Conservation (phyloP, 2,113 vertebrate genomes). For the Psittacula cyanocephala region DNA sequence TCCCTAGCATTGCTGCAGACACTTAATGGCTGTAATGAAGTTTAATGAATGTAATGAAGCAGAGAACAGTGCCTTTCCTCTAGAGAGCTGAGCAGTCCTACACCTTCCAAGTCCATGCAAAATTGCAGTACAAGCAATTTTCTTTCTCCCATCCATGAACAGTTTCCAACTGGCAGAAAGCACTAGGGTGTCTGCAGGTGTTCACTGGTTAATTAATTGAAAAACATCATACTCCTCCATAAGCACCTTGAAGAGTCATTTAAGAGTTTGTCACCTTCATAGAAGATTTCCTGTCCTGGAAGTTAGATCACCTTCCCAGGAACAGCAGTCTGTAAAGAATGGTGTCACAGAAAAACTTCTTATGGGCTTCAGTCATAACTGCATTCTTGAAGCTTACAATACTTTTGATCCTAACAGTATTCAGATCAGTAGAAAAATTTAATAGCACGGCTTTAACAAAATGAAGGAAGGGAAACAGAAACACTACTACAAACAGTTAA, state of each 20-base stretch:
- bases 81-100: neutral
- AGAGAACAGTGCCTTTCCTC: conserved; percentile 5
- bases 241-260: neutral
- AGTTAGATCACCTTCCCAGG: neutral
- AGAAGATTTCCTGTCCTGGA: neutral
- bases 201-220: neutral
- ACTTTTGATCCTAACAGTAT: neutral
- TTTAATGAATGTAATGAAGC: conserved; percentile 53
- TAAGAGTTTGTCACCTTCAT: neutral
- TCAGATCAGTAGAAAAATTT: neutral
- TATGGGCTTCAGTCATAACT: accelerated
- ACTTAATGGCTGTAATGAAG: conserved; percentile 14
- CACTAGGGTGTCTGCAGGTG: neutral
- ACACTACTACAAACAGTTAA: neutral
- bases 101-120: neutral
- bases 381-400: neutral
- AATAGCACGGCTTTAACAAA: neutral
- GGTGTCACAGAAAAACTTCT: neutral
- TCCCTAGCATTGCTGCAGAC: neutral
- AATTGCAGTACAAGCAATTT: neutral
- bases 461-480: neutral
- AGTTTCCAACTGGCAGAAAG: neutral
- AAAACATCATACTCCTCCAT: neutral
- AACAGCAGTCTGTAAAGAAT: neutral
- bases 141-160: neutral